Evolutionary conservation across 2,888 invertebrate species (phyloP).

Genomic region (Plusia festucae): DNA sequence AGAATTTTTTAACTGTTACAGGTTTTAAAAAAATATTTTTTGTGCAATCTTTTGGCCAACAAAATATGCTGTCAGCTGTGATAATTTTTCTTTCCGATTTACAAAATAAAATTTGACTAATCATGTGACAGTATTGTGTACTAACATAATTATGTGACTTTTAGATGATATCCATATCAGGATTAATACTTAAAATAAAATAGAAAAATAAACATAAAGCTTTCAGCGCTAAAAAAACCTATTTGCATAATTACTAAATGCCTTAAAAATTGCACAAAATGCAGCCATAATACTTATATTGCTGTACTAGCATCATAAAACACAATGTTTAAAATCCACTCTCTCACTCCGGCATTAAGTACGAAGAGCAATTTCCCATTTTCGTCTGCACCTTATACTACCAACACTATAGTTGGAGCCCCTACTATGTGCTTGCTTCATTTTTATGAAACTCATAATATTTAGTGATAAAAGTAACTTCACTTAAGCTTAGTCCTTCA

Average conservation of each 20-base stretch:
- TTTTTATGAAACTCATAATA: not conserved
- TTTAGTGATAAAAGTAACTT: not conserved
- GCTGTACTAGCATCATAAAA: slow-evolving; percentile 64
- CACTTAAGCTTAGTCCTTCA: not conserved
- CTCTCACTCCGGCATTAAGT: slow-evolving; percentile 69
- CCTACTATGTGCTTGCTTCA: slow-evolving; percentile 57
- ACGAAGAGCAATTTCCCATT: slow-evolving; percentile 77
- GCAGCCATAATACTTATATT: slow-evolving; percentile 55
- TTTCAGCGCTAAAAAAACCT: not conserved
- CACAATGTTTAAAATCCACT: slow-evolving; percentile 77
- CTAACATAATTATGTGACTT: no score
- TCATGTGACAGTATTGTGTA: no score
- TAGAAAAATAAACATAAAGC: not conserved
- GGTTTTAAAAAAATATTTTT: no score
- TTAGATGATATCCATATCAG: no score
- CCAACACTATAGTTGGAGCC: slow-evolving; percentile 62
- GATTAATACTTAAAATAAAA: no score
- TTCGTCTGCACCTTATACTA: slow-evolving; percentile 72
- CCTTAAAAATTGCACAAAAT: slow-evolving; percentile 28
- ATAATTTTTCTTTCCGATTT: no score
- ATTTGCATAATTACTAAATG: slow-evolving; percentile 6
- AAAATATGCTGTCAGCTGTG: no score
- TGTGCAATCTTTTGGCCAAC: no score
- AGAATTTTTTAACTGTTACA: not conserved
- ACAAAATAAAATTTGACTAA: no score